Evolutionary conservation across 37 sponge, comb jelly and placozoan species (phyloP).

Genomic region (Mnemiopsis leidyi): DNA sequence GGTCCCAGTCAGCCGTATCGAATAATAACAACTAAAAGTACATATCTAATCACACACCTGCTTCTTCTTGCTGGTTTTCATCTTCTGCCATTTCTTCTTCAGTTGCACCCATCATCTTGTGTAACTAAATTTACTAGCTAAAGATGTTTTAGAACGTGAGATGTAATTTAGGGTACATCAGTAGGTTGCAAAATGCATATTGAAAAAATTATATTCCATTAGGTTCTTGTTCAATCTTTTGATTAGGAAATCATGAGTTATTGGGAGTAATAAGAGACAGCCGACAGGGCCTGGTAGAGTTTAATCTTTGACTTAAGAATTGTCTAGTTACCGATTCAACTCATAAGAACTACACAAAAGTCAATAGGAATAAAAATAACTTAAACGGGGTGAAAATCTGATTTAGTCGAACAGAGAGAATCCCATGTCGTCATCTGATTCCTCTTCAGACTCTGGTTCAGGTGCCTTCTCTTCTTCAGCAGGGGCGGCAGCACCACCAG

Average conservation of each 20-base stretch:
- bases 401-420: constrained; percentile 86
- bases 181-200: not conserved
- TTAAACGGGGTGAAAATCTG: not conserved
- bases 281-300: not conserved
- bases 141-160: too few species aligned
- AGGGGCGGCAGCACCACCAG: constrained; percentile 61
- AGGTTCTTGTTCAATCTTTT: too few species aligned
- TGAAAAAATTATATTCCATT: not conserved
- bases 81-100: not conserved
- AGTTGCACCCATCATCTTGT: not conserved
- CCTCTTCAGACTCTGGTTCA: constrained; percentile 82
- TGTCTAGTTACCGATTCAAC: not conserved
- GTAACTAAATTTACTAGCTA: not conserved
- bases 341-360: not conserved
- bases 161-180: too few species aligned
- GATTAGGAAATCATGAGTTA: too few species aligned
- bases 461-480: constrained; percentile 78
- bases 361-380: not conserved
- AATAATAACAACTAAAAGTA: not conserved
- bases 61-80: not conserved
- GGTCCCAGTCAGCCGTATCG: not conserved
- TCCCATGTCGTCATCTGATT: constrained; percentile 96
- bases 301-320: too few species aligned
- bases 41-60: too few species aligned
- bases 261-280: too few species aligned